Conservation (phyloP, 2,797 vertebrate species). For the Hylomyscus alleni region DNA sequence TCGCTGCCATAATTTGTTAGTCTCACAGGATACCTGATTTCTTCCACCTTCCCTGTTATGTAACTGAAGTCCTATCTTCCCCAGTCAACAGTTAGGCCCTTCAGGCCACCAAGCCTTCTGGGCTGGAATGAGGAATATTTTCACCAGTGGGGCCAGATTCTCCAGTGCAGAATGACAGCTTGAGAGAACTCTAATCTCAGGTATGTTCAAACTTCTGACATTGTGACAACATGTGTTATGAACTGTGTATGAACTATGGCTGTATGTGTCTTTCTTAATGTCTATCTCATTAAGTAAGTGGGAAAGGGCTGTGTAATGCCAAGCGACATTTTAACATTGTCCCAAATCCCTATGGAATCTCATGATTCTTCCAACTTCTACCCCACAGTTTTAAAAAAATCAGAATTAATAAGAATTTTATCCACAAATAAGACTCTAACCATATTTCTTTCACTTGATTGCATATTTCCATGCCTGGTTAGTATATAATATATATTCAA, state of each 20-base stretch:
- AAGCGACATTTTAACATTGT: neutral
- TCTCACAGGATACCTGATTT: neutral
- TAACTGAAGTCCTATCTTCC: neutral
- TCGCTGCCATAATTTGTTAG: constrained; percentile 40
- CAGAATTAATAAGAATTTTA: neutral
- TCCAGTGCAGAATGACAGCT: neutral
- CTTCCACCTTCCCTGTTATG: neutral
- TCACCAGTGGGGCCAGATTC: neutral
- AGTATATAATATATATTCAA: neutral
- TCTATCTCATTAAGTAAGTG: neutral
- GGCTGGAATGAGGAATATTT: neutral
- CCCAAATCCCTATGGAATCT: neutral
- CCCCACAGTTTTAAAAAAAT: neutral
- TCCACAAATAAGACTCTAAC: neutral
- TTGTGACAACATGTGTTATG: no score
- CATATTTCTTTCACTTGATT: neutral
- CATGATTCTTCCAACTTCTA: neutral
- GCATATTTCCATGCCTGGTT: neutral
- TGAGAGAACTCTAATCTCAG: neutral
- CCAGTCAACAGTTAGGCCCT: neutral
- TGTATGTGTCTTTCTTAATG: neutral
- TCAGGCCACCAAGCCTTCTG: neutral
- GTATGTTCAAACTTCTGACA: neutral
- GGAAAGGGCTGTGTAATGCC: neutral
- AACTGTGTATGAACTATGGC: neutral